Evolutionary conservation across 2,888 invertebrate species (phyloP).

Genomic region (Cremastobaeus sp.): DNA sequence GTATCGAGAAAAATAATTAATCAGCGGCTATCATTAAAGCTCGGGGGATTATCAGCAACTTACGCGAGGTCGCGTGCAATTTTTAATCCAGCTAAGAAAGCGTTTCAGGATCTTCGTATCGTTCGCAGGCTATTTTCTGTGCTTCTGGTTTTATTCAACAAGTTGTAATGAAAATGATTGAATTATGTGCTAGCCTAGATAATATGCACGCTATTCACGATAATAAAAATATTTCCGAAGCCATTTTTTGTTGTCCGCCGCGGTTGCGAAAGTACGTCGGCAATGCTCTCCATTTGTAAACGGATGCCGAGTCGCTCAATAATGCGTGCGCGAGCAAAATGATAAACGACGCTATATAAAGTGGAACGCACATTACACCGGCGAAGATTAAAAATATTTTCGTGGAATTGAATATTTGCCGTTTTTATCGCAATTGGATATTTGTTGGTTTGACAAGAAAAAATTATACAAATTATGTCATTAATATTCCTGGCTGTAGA

Average conservation of each 20-base stretch:
- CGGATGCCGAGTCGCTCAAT: slow-evolving; percentile 51
- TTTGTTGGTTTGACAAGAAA: slow-evolving; percentile 33
- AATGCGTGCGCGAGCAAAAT: slow-evolving; percentile 52
- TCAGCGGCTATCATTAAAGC: slow-evolving; percentile 10
- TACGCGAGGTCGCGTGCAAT: slow-evolving; percentile 6
- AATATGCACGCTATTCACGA: slow-evolving; percentile 34
- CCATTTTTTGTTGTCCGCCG: slow-evolving; percentile 22
- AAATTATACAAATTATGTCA: slow-evolving; percentile 33
- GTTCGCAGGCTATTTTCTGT: slow-evolving; percentile 5
- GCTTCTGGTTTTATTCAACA: slow-evolving; percentile 17
- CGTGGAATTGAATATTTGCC: slow-evolving; percentile 28
- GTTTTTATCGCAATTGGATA: slow-evolving; percentile 33
- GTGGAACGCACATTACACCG: slow-evolving; percentile 44
- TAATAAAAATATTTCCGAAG: slow-evolving; percentile 47
- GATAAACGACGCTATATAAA: slow-evolving; percentile 51
- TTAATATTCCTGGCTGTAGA: slow-evolving; percentile 21
- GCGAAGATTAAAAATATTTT: slow-evolving; percentile 51
- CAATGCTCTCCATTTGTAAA: slow-evolving; percentile 42
- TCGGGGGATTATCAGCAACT: slow-evolving; percentile 19
- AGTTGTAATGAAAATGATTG: slow-evolving; percentile 47
- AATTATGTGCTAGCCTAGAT: slow-evolving; percentile 37
- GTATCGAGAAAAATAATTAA: slow-evolving; percentile 24
- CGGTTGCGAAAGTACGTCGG: slow-evolving; percentile 28
- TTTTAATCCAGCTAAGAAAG: slow-evolving; percentile 2
- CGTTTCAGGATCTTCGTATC: slow-evolving; percentile 15